Conservation (phyloP, 2,113 vertebrate genomes). For the Trinectes maculatus region DNA sequence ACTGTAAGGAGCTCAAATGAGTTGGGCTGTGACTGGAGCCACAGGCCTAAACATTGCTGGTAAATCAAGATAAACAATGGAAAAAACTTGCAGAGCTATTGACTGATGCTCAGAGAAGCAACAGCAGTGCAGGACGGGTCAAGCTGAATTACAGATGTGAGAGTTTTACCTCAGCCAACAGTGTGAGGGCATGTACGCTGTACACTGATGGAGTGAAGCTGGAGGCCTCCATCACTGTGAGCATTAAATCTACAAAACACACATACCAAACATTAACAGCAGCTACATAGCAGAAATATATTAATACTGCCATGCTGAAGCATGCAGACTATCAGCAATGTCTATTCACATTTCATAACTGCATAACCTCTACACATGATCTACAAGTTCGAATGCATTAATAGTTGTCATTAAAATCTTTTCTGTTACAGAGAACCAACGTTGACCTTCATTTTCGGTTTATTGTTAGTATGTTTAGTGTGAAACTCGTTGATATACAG, state of each 20-base stretch:
- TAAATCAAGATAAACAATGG: conserved; percentile 5
- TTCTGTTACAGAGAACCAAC: background rate
- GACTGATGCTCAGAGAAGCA: conserved; percentile 20
- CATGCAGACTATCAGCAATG: background rate
- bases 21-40: background rate
- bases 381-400: conserved; percentile 24
- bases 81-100: conserved; percentile 5
- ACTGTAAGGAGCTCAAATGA: conserved; percentile 15
- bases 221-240: conserved; percentile 95
- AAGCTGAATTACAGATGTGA: conserved; percentile 12
- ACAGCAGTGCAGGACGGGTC: background rate
- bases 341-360: background rate
- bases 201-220: conserved; percentile 96
- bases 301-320: conserved; percentile 20
- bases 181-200: conserved; percentile 95
- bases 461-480: background rate
- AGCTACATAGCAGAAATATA: conserved; percentile 2
- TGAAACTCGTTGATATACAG: background rate
- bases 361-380: background rate
- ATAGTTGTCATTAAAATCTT: conserved; percentile 11
- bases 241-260: conserved; percentile 90
- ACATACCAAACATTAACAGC: conserved; percentile 55
- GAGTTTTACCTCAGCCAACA: conserved; percentile 93
- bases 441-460: background rate
- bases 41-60: conserved; percentile 11